phyloP scores from a whole-genome alignment of 2,797 vertebrate genomes.

The Gallirallus australis region DNA sequence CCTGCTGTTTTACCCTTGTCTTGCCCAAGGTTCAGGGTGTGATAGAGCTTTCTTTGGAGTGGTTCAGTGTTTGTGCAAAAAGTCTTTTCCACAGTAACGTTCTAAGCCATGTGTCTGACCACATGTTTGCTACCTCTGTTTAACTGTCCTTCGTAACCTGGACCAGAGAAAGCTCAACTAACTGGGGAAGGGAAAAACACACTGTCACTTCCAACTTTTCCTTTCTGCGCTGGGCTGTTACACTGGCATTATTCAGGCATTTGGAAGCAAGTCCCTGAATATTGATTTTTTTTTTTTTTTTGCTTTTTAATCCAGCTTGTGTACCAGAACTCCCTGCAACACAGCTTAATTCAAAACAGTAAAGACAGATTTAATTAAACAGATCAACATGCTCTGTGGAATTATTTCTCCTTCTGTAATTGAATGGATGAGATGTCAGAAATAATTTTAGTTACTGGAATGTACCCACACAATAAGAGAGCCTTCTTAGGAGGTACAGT shows the following conservation, averaged over 20 bases:
- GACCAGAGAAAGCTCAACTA: neutral
- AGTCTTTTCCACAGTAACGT: neutral
- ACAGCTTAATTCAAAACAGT: neutral
- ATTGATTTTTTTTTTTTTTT: neutral
- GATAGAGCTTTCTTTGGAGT: neutral
- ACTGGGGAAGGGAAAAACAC: neutral
- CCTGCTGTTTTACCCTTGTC: neutral
- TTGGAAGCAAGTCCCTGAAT: neutral
- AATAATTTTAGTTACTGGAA: neutral
- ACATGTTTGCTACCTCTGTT: rapidly evolving
- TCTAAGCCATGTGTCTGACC: neutral
- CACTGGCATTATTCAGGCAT: neutral
- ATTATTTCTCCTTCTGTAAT: neutral
- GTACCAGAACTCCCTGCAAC: neutral
- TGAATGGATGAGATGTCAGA: slow-evolving; percentile 2
- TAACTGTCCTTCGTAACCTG: neutral
- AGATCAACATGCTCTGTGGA: neutral
- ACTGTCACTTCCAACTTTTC: neutral
- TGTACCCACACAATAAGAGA: neutral
- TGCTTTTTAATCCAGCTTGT: neutral
- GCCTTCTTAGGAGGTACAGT: neutral
- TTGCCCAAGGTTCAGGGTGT: neutral
- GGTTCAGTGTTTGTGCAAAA: neutral
- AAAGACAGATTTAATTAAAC: neutral
- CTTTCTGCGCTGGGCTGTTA: neutral